Evolutionary conservation across 2,113 vertebrate genomes (phyloP).

Genomic region (Dromaius novaehollandiae): DNA sequence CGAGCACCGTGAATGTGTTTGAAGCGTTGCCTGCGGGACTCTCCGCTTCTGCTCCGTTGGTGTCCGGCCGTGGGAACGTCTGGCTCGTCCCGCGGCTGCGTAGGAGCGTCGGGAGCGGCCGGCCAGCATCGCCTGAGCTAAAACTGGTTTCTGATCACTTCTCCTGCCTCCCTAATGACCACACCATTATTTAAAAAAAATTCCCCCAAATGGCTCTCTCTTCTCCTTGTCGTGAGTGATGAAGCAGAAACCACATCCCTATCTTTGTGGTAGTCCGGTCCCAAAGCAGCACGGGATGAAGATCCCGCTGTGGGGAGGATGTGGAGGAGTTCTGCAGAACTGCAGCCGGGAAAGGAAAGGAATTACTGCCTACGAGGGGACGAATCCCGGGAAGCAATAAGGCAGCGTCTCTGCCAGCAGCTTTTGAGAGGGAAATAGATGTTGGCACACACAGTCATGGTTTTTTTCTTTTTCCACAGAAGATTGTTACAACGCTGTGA

Average conservation of each 20-base stretch:
- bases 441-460: background rate
- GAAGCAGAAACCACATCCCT: fast-evolving
- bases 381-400: background rate
- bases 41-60: background rate
- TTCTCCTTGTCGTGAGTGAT: background rate
- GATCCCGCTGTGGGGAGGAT: fast-evolving
- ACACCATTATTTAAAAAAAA: fast-evolving
- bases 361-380: fast-evolving
- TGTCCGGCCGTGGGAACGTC: background rate
- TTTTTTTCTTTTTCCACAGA: background rate
- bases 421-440: background rate
- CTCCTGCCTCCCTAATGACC: background rate
- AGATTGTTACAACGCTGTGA: background rate
- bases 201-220: fast-evolving
- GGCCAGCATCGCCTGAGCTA: background rate
- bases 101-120: too few species aligned
- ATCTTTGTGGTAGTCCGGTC: background rate
- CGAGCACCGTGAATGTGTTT: too few species aligned
- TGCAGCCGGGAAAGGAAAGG: background rate
- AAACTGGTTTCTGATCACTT: fast-evolving
- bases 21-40: too few species aligned
- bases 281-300: background rate
- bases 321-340: background rate
- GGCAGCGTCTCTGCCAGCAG: fast-evolving
- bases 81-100: background rate